Conservation (phyloP, 2,888 invertebrate genomes). For the Fragum fragum region DNA sequence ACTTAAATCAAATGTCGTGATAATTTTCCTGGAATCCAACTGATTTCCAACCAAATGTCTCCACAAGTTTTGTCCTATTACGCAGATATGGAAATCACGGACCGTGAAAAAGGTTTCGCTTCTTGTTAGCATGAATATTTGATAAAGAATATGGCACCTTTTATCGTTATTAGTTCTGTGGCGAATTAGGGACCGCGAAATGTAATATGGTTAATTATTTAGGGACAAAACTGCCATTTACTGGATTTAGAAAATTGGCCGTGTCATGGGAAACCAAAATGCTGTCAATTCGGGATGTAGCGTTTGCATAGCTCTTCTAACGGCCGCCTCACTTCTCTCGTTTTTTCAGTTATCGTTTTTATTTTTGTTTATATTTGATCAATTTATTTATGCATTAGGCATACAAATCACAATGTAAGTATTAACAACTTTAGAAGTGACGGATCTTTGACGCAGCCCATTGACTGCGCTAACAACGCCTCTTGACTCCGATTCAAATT, state of each 20-base stretch:
- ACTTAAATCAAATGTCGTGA: not conserved
- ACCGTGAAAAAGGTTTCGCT: not conserved
- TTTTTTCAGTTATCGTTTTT: no score
- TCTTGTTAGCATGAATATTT: conserved; percentile 5
- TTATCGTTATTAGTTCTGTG: conserved; percentile 17
- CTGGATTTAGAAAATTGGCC: not conserved
- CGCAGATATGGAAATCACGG: not conserved
- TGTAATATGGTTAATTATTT: conserved; percentile 23
- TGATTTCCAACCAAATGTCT: not conserved
- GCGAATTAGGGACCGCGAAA: not conserved
- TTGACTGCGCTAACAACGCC: no score
- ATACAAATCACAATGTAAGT: no score
- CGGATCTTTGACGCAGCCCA: no score
- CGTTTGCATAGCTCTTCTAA: no score
- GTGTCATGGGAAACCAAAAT: no score
- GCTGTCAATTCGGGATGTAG: no score
- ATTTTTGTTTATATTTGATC: no score
- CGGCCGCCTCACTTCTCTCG: no score
- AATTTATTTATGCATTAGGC: no score
- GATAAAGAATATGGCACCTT: conserved; percentile 13
- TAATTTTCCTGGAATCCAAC: conserved; percentile 8
- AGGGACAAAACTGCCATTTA: conserved; percentile 9
- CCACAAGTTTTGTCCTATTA: not conserved
- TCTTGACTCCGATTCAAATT: no score
- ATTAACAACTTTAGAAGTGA: no score